Percentiles rank a stretch among this genome's conserved stretches.
Evolutionary conservation across 2,888 invertebrate species (phyloP).

Genomic region (Nemapogon koenigi): DNA sequence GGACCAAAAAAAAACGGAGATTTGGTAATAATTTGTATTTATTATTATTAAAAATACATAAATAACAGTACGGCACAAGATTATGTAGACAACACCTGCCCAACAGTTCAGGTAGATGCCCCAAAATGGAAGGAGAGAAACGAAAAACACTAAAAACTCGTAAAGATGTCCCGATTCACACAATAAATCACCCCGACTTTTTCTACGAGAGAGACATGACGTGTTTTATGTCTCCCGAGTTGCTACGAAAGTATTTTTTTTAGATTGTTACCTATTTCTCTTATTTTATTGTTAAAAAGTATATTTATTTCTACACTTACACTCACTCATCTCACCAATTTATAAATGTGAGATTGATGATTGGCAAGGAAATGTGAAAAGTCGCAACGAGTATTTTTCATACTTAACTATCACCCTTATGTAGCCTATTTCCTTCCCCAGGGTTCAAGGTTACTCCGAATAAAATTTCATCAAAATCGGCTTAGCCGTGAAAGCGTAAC

Average conservation of each 20-base stretch:
- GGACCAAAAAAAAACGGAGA: too few relatives aligned
- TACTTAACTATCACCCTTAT: too few relatives aligned
- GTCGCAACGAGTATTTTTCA: too few relatives aligned
- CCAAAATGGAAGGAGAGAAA: conserved; percentile 3
- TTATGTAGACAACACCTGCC: conserved; percentile 25
- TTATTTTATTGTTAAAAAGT: conserved; percentile 6
- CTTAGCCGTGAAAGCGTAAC: too few relatives aligned
- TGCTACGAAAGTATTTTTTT: conserved; percentile 13
- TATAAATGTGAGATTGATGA: too few relatives aligned
- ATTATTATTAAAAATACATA: conserved; percentile 7
- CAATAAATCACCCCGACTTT: conserved; percentile 48
- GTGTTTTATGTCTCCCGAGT: conserved; percentile 43
- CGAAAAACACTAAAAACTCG: conserved; percentile 26
- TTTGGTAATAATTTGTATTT: too few relatives aligned
- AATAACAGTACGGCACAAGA: too few relatives aligned
- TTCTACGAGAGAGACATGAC: conserved; percentile 34
- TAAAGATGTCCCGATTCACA: conserved; percentile 48
- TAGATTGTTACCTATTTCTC: conserved; percentile 8
- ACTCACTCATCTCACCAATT: too few relatives aligned
- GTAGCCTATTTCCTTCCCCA: too few relatives aligned
- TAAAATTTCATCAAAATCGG: too few relatives aligned
- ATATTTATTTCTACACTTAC: neutral
- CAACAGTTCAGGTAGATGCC: conserved; percentile 20
- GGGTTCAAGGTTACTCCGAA: too few relatives aligned
- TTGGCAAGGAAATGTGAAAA: too few relatives aligned